phyloP scores from a whole-genome alignment of 2,888 invertebrate species.

The Tyria jacobaeae region DNA sequence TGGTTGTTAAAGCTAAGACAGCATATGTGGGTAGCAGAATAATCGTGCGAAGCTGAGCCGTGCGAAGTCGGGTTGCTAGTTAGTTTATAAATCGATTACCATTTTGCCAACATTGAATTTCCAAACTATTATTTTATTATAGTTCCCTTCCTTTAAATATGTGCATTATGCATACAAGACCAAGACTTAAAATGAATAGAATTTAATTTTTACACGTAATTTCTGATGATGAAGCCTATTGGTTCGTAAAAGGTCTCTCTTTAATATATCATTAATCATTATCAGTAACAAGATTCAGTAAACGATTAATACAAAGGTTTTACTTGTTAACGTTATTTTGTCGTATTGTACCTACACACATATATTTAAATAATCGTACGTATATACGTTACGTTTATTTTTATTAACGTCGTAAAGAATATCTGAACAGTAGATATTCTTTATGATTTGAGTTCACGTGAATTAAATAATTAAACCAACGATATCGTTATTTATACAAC shows the following conservation, averaged over 20 bases:
- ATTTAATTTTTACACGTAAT: background rate
- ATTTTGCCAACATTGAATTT: background rate
- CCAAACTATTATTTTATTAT: background rate
- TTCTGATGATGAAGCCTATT: no score
- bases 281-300: background rate
- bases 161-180: background rate
- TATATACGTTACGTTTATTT: background rate
- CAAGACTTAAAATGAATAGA: background rate
- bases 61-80: no score
- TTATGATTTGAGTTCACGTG: background rate
- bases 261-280: no score
- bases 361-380: background rate
- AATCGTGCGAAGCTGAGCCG: no score
- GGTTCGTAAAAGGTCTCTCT: no score
- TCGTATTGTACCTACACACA: no score
- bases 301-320: background rate
- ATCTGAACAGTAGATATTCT: background rate
- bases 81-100: background rate
- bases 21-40: no score
- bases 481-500: constrained; percentile 5
- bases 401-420: background rate
- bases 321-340: background rate
- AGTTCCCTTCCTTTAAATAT: background rate
- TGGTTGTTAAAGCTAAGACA: no score
- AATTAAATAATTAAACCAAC: background rate